phyloP scores from a whole-genome alignment of 2,797 vertebrate genomes.

The Mionectes olivaceus region DNA sequence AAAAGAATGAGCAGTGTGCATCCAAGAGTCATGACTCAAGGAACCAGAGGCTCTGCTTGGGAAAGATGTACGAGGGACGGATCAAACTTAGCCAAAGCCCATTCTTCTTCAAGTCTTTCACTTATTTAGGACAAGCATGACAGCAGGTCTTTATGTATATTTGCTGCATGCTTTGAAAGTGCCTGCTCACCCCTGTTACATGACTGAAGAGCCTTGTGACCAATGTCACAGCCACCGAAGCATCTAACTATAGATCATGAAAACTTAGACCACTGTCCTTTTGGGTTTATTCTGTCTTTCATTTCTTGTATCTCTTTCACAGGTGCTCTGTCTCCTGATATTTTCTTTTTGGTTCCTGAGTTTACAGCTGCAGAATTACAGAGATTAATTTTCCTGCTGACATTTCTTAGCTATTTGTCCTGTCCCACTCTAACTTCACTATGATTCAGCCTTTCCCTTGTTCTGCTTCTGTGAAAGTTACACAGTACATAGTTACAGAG shows the following conservation, averaged over 20 bases:
- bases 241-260: not conserved
- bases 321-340: not conserved
- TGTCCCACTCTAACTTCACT: not conserved
- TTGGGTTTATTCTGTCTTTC: not conserved
- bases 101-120: not conserved
- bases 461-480: constrained; percentile 1
- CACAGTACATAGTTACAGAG: not conserved
- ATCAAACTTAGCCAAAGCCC: not conserved
- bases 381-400: not conserved
- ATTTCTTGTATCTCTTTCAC: not conserved
- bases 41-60: not conserved
- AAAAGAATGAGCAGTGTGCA: not conserved
- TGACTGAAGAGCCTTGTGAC: not conserved
- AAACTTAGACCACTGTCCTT: not conserved
- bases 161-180: not conserved
- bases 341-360: constrained; percentile 7
- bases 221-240: not conserved
- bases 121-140: not conserved
- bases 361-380: not conserved
- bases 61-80: not conserved
- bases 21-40: not conserved
- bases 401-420: not conserved
- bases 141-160: not conserved
- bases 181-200: not conserved
- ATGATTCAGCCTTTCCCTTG: not conserved